These are phyloP conservation scores for Torymus texanus DNA, from an alignment of 2,888 invertebrate genomes.

Conservation along the genomic window DNA sequence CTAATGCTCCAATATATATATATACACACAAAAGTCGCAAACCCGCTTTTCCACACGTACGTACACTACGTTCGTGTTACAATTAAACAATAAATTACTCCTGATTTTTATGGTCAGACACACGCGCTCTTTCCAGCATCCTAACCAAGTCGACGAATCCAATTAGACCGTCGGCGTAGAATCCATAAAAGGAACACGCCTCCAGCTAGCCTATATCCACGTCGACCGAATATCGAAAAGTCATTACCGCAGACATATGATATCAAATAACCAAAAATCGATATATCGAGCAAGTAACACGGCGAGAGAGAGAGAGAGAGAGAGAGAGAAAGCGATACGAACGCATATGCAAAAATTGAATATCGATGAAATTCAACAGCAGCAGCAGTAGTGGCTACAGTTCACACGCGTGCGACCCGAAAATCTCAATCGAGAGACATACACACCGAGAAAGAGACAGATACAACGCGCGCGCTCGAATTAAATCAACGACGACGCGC, in stretches of 20 bases:
- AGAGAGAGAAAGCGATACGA: slow-evolving; percentile 2
- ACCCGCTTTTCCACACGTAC: too few relatives aligned
- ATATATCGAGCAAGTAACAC: slow-evolving; percentile 38
- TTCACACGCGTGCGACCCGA: too few relatives aligned
- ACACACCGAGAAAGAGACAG: not conserved
- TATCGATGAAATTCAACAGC: slow-evolving; percentile 40
- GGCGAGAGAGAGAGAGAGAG: too few relatives aligned
- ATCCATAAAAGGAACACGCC: slow-evolving; percentile 31
- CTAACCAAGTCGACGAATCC: slow-evolving; percentile 4
- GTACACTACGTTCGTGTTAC: too few relatives aligned
- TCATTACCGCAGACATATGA: slow-evolving; percentile 31
- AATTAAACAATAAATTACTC: too few relatives aligned
- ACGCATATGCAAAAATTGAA: slow-evolving; percentile 48
- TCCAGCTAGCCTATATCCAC: not conserved
- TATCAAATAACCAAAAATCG: slow-evolving; percentile 49
- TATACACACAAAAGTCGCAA: too few relatives aligned
- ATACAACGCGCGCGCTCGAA: not conserved
- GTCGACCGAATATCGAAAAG: slow-evolving; percentile 37
- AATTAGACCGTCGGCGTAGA: slow-evolving; percentile 19
- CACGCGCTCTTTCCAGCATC: not conserved
- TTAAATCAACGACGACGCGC: slow-evolving; percentile 32
- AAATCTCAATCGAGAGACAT: not conserved
- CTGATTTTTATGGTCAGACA: slow-evolving; percentile 15
- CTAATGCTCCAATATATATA: too few relatives aligned
- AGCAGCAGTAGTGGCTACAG: too few relatives aligned